phyloP scores from a whole-genome alignment of 2,888 invertebrate species.

The Taenaris catops region DNA sequence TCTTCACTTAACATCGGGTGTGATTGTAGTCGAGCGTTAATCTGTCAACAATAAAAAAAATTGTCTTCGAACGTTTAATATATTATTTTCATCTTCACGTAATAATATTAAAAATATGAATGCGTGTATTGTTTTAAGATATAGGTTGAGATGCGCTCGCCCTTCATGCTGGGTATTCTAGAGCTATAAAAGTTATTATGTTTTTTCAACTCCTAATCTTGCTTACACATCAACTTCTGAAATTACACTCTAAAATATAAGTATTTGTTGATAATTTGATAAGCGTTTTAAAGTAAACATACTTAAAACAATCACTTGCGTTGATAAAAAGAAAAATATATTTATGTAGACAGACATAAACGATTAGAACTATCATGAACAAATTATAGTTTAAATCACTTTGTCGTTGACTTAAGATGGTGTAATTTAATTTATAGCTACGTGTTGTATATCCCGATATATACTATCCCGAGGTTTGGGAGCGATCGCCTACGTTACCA shows the following conservation, averaged over 20 bases:
- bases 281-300: constrained; percentile 32
- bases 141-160: neutral
- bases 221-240: constrained; percentile 52
- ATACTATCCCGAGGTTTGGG: constrained; percentile 38
- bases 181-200: constrained; percentile 43
- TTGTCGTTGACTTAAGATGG: constrained; percentile 36
- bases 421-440: constrained; percentile 57
- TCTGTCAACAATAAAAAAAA: too few species aligned
- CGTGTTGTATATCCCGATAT: constrained; percentile 38
- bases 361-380: constrained; percentile 13
- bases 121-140: constrained; percentile 1
- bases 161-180: constrained; percentile 43
- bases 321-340: constrained; percentile 4
- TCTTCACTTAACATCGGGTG: too few species aligned
- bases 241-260: constrained; percentile 58
- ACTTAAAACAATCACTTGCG: constrained; percentile 16
- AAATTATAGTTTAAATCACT: constrained; percentile 12
- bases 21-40: too few species aligned
- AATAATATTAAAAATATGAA: neutral
- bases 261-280: constrained; percentile 48
- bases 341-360: constrained; percentile 6
- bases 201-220: constrained; percentile 52
- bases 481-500: constrained; percentile 68
- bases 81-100: neutral
- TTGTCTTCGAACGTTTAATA: too few species aligned